Conservation (phyloP, 2,888 invertebrate genomes). For the Julus scandinavius region DNA sequence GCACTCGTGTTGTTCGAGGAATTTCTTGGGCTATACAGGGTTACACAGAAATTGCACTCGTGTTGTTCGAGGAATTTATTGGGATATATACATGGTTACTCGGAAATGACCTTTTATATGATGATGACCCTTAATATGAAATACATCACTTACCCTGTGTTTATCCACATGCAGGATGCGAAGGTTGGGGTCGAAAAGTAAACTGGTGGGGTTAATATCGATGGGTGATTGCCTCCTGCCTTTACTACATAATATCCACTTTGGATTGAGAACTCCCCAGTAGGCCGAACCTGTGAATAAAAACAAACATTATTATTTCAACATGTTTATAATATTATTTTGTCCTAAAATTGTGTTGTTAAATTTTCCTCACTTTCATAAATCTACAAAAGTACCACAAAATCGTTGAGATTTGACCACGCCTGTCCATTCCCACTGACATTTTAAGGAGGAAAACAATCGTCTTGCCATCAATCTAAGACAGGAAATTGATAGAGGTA, state of each 20-base stretch:
- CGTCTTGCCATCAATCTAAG: not conserved
- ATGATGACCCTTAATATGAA: not conserved
- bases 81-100: not conserved
- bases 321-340: not conserved
- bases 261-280: conserved; percentile 55
- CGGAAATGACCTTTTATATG: not conserved
- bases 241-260: conserved; percentile 56
- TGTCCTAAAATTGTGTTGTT: not conserved
- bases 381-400: not conserved
- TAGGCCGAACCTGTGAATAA: conserved; percentile 53
- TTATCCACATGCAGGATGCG: conserved; percentile 55
- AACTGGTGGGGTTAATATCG: conserved; percentile 54
- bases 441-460: not conserved
- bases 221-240: conserved; percentile 56
- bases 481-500: not conserved
- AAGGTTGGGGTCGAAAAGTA: conserved; percentile 54
- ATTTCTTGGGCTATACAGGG: too few relatives aligned
- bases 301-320: not conserved
- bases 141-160: conserved; percentile 55
- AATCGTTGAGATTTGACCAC: not conserved
- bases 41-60: too few relatives aligned
- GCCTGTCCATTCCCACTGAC: not conserved
- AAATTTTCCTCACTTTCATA: too few relatives aligned
- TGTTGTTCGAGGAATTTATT: too few relatives aligned
- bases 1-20: too few relatives aligned